A percentile compares a stretch with the other conserved stretches of the same genome.
phyloP scores from a whole-genome alignment of 2,113 vertebrate genomes.

The Tachuris rubrigastra region DNA sequence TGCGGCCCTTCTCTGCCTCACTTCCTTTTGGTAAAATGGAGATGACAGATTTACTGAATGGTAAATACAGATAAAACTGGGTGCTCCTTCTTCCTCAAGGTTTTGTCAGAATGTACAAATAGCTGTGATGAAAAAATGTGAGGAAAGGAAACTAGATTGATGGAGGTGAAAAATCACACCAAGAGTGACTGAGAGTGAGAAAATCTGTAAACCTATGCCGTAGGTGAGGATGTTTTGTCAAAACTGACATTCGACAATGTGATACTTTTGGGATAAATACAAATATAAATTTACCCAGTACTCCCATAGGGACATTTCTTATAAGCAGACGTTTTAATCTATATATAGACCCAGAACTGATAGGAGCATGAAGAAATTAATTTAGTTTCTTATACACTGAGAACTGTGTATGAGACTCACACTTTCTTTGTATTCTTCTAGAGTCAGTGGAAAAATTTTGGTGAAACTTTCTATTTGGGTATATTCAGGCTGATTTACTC shows the following conservation, averaged over 20 bases:
- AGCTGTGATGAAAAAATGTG: not conserved
- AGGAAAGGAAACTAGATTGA: slow-evolving; percentile 18
- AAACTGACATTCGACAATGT: not conserved
- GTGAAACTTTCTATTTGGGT: not conserved
- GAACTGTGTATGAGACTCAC: fast-evolving
- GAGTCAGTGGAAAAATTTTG: not conserved
- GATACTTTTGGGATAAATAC: not conserved
- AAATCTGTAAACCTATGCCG: not conserved
- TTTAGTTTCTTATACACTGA: not conserved
- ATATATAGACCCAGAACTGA: not conserved
- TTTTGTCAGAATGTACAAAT: slow-evolving; percentile 36
- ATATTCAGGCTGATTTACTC: not conserved
- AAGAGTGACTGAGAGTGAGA: not conserved
- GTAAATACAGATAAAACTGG: not conserved
- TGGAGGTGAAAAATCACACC: slow-evolving; percentile 30
- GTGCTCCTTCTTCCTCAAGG: not conserved
- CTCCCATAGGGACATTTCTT: not conserved
- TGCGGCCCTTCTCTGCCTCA: not conserved
- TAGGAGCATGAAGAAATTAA: not conserved
- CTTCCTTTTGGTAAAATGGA: not conserved
- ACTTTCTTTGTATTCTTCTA: not conserved
- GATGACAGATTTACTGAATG: slow-evolving; percentile 22
- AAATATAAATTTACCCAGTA: not conserved
- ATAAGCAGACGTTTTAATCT: not conserved
- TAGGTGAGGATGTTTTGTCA: slow-evolving; percentile 35